Percentiles rank a stretch among this genome's conserved stretches.
Evolutionary conservation across 2,113 vertebrate species (phyloP).

Genomic region (Tetrax tetrax): DNA sequence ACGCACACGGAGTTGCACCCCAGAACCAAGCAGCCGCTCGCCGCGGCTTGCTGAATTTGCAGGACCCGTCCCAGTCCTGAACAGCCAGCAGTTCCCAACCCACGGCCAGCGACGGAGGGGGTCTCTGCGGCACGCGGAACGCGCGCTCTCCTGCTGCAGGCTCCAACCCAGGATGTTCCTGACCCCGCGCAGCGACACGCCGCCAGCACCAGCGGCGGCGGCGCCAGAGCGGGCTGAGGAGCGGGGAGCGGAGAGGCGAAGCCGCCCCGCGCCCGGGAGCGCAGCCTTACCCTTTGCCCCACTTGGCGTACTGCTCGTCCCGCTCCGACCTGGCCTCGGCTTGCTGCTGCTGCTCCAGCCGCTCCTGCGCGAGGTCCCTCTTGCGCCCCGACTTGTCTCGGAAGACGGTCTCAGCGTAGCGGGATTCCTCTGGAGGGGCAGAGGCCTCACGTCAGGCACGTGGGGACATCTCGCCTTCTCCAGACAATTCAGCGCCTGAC

Average conservation of each 20-base stretch:
- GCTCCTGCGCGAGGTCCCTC: conserved; percentile 86
- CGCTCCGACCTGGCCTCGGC: conserved; percentile 81
- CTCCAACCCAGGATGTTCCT: neutral
- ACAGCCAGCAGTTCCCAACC: no score
- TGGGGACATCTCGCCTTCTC: neutral
- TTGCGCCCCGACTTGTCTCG: conserved; percentile 90
- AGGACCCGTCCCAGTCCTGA: fast-evolving
- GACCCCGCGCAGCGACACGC: fast-evolving
- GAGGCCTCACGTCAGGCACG: neutral
- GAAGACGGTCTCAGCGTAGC: conserved; percentile 84
- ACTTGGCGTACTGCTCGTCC: conserved; percentile 89
- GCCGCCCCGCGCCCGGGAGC: neutral
- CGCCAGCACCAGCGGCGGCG: neutral
- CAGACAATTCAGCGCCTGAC: no score
- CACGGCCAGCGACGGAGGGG: neutral
- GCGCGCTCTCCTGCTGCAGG: fast-evolving
- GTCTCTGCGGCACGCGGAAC: fast-evolving
- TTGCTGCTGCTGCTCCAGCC: conserved; percentile 81
- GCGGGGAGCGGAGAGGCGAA: neutral
- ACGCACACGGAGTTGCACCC: neutral
- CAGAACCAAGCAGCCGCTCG: fast-evolving
- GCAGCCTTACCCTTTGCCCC: conserved; percentile 92
- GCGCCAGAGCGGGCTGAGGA: fast-evolving
- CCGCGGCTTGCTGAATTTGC: fast-evolving
- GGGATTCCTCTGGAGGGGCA: conserved; percentile 80